Evolutionary conservation across 2,797 vertebrate species (phyloP), one percentile per base, ranked within the genome.

Genomic region (Hozukius guyotensis): DNA sequence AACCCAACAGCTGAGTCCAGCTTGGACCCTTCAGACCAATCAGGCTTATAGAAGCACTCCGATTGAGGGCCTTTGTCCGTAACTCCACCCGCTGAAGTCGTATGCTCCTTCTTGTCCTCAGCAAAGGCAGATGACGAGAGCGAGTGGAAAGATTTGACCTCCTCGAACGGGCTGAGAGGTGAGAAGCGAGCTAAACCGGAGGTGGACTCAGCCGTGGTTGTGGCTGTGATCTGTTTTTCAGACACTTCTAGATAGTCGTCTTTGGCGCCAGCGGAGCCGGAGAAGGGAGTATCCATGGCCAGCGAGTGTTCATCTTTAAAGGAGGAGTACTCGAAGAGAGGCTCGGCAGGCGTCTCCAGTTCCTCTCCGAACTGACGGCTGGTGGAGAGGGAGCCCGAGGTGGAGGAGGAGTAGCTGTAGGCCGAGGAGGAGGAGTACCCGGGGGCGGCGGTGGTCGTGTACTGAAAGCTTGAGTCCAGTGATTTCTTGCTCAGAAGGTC

Each of bases 181-280:
- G 97, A 96, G 83, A 97, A 96, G 65, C 92, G 96, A 42, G 95
- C 92, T 78, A 96, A 91, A 78, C 93, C 93, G 52, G 97, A 93
- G 14, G 96, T 93, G 49, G 96, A 96, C 80, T 96, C 96, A 20
- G 90, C 93, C 1, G 88, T 90, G 62, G 95, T 86, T 71, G 94
- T 91, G 63, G 93, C 52, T 1, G 85, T 83, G 16, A 65, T 60
- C 53, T 95, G 93, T 92, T 96, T 97, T 79, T 98, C 96, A 11
- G 97, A 97, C 62, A 99, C 98, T 88, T 99, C 97, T 71, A 99
- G 89, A 86, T 98, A 99, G 75, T 97, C 97, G 20, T 99, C 97
- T 87, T 97, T 97, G 56, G 90, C 59, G 3, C 94, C 94, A 80
- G 88, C 83, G 31, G 95, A 93, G 63, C 78, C 89, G 80, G 93